phyloP scores from a whole-genome alignment of 1,140 invertebrate species.

The Temnothorax longispinosus region DNA sequence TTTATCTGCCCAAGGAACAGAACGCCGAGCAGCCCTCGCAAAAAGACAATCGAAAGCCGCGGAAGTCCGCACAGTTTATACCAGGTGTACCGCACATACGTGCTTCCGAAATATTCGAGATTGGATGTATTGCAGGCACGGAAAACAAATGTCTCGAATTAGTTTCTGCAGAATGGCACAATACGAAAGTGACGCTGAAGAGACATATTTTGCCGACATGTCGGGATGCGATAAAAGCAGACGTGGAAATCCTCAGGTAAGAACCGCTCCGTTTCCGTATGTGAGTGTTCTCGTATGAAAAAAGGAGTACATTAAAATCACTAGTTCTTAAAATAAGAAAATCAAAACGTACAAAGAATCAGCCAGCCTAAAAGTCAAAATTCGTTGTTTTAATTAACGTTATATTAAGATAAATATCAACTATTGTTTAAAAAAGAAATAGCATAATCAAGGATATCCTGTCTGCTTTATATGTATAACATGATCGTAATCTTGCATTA shows the following conservation, averaged over 20 bases:
- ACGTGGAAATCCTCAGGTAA: conserved; percentile 77
- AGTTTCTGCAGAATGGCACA: conserved; percentile 80
- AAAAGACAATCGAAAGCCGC: conserved; percentile 47
- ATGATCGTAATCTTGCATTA: conserved; percentile 8
- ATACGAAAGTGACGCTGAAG: conserved; percentile 75
- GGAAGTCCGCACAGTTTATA: conserved; percentile 45
- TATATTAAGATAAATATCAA: not conserved
- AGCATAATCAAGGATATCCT: not conserved
- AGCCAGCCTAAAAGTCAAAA: not conserved
- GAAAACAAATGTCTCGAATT: conserved; percentile 78
- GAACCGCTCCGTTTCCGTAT: not conserved
- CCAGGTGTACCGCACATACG: conserved; percentile 72
- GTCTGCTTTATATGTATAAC: not conserved
- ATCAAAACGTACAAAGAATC: not conserved
- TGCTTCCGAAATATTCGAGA: conserved; percentile 77
- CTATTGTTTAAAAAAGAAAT: not conserved
- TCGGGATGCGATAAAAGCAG: conserved; percentile 73
- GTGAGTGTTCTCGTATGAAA: not conserved
- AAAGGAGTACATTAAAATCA: not conserved
- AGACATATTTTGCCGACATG: conserved; percentile 74
- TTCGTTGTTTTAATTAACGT: not conserved
- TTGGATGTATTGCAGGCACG: conserved; percentile 78
- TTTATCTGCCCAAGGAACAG: conserved; percentile 67
- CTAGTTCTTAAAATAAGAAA: not conserved
- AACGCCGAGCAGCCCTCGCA: conserved; percentile 63